A percentile compares a stretch with the other conserved stretches of the same genome.
phyloP scores from a whole-genome alignment of 2,797 vertebrate species.

The Falco cherrug region DNA sequence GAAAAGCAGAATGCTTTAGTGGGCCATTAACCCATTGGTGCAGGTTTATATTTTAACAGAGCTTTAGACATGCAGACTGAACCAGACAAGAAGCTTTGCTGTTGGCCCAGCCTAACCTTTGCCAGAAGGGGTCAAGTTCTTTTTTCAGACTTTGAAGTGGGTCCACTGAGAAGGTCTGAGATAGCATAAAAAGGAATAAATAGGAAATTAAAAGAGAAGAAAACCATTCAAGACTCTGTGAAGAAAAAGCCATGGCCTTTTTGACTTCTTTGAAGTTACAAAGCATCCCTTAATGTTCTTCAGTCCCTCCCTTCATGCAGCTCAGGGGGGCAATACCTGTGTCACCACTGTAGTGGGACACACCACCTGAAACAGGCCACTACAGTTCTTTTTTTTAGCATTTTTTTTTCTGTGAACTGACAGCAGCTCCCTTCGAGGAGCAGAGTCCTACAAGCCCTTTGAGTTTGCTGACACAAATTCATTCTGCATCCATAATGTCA shows the following conservation, averaged over 20 bases:
- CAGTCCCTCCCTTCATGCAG: not conserved
- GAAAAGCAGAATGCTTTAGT: not conserved
- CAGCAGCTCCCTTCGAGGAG: not conserved
- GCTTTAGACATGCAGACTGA: not conserved
- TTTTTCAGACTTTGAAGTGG: not conserved
- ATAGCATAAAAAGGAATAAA: not conserved
- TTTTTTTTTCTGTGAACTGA: not conserved
- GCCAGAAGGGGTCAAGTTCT: not conserved
- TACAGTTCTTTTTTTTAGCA: not conserved
- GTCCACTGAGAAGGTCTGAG: not conserved
- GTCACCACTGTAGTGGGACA: not conserved
- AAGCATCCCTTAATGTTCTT: not conserved
- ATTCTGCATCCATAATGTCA: not conserved
- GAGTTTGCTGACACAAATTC: slow-evolving; percentile 13
- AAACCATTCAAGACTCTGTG: not conserved
- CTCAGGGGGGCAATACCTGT: not conserved
- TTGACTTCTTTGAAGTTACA: not conserved
- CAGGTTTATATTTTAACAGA: not conserved
- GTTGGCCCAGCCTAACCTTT: not conserved
- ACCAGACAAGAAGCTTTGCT: not conserved
- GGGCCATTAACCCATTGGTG: not conserved
- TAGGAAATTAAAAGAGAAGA: not conserved
- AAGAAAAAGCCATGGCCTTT: not conserved
- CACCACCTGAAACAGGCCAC: not conserved
- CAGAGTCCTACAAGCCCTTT: not conserved